Evolutionary conservation across 2,113 vertebrate species (phyloP), one percentile per base, ranked within the genome.

Genomic region (Bubalus kerabau): DNA sequence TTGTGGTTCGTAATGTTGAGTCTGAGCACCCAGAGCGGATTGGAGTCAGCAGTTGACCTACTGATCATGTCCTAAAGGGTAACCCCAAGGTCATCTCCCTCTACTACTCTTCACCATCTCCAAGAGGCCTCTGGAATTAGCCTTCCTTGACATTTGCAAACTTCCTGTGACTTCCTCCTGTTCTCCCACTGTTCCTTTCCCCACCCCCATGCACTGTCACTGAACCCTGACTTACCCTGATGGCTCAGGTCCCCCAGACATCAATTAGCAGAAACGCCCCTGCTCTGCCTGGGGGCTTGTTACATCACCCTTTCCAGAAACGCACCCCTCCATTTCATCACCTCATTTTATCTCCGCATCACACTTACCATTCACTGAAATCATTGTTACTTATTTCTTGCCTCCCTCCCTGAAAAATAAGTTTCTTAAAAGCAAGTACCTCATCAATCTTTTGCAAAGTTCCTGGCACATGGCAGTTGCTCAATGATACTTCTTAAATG

Each of bases 211-310:
- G 30, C 5, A 24, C 14, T 56, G 46, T 71, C n/a, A 4, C 23
- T 4, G 30, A 83, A 62, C 15, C 23, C 54, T 26, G 13, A 26
- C 60, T 7, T 52, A 16, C 30, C 3, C 17, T 57, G 10, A 76
- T 1, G 0, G 12, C 52, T 71, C 28, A 54, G 62, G 64, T 59
- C 28, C 9, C 50, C 12, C 16, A 30, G 52, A 36, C 52, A 15
- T 14, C 1, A 0, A 2, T n/a, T 7, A 81, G 13, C 30, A 6
- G 1, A 15, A 30, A 30, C 19, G 30, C 10, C 8, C 54, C 21
- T 12, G 3, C 11, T 32, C 15, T 36, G 15, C 50, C 59, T 15
- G 6, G 15, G 60, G 6, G 17, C 50, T 50, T 36, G 24, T 28
- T 28, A 32, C 24, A 43, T 60, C 83, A 80, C 26, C 43, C 57